Conservation (phyloP, 2,888 invertebrate genomes). For the Hirudinaria manillensis region DNA sequence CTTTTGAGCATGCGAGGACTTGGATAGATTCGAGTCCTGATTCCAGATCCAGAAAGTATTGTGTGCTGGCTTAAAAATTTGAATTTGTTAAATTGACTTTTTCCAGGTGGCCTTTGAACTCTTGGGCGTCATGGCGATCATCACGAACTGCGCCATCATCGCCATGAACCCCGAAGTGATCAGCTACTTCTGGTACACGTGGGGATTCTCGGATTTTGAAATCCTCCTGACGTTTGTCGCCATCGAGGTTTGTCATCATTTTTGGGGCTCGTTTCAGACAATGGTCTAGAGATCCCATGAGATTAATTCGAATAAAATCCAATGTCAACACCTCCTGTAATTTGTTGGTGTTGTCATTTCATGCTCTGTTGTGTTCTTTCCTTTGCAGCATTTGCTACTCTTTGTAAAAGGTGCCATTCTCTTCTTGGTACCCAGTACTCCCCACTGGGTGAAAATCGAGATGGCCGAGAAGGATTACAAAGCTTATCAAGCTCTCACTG, state of each 20-base stretch:
- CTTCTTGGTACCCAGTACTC: conserved; percentile 67
- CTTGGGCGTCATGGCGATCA: conserved; percentile 63
- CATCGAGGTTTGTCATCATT: conserved; percentile 59
- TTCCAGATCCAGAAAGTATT: background rate
- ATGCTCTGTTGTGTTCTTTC: too few species aligned
- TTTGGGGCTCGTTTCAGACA: background rate
- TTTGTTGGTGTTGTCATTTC: background rate
- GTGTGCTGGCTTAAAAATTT: background rate
- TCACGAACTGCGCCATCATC: conserved; percentile 70
- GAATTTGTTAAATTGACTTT: background rate
- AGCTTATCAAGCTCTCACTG: conserved; percentile 37
- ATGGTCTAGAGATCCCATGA: background rate
- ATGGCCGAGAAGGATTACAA: conserved; percentile 37
- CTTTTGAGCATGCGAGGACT: background rate
- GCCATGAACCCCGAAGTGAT: conserved; percentile 65
- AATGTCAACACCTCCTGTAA: background rate
- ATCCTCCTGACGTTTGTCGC: conserved; percentile 64
- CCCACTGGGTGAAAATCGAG: conserved; percentile 48
- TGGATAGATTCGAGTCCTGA: background rate
- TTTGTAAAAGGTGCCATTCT: conserved; percentile 64
- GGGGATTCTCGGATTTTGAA: conserved; percentile 51
- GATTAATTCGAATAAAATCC: background rate
- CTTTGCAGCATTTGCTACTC: conserved; percentile 61
- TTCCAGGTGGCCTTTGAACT: conserved; percentile 64
- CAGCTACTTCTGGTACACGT: conserved; percentile 53